Evolutionary conservation across 2,113 vertebrate species (phyloP), one percentile per base, ranked within the genome.

Genomic region (Myotis davidii): DNA sequence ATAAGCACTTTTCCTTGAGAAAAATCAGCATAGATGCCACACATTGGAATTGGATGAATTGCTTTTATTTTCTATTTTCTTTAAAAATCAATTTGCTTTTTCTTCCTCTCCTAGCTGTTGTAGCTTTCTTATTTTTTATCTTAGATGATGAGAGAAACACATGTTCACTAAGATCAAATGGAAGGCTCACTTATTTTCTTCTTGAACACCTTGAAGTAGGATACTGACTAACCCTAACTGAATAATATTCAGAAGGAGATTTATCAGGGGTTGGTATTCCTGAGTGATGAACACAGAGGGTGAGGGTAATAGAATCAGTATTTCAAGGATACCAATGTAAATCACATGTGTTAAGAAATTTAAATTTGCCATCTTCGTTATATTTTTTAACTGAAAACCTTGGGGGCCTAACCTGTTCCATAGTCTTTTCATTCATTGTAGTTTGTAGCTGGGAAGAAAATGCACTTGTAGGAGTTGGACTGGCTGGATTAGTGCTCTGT

Each of bases 1-100:
- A 95, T 93, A 91, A 94, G 67, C 87, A 93, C 39, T 95, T 97
- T 97, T 95, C 69, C 82, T 73, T 92, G 56, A 97, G 92, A 92
- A 94, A 93, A 96, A 94, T 95, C 59, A 96, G 72, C 74, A 90
- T 88, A 96, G 76, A 94, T 96, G 29, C 69, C 81, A 92, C 37
- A 77, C 86, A 95, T n/a, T 96, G 90, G 79, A 90, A 95, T 87
- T 97, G 84, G 77, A 54, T 50, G 25, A 73, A 61, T 70, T 97
- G 54, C 82, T 95, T 97, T 97, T 73, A 69, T 89, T 96, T 74
- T 95, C 69, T 94, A 50, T 59, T 67, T 84, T 70, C 5, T 45
- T 87, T 96, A 97, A 96, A 81, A 94, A 90, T 59, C 92, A 96
- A 85, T 88, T 77, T 92, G 78, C 23, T 29, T 45, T 94, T 97